A percentile compares a stretch with the other conserved stretches of the same genome.
Evolutionary conservation across 1,140 invertebrate species (phyloP).

Genomic region (Pomacea maculata): DNA sequence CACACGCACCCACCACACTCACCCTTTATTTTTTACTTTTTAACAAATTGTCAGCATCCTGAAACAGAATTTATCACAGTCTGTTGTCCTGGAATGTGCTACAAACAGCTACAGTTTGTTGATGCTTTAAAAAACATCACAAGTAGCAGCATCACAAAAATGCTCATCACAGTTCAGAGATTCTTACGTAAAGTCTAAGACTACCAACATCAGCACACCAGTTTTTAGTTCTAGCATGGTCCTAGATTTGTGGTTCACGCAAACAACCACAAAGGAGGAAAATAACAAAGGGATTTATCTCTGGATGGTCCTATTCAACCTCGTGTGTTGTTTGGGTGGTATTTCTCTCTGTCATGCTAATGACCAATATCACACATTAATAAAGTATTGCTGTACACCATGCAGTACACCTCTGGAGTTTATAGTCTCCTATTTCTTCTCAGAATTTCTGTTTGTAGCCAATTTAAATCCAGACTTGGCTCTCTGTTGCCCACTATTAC

Average conservation of each 20-base stretch:
- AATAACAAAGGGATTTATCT: neutral
- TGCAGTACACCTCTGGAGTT: too few relatives aligned
- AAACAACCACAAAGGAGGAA: too few relatives aligned
- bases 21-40: neutral
- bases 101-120: neutral
- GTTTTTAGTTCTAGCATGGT: too few relatives aligned
- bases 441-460: neutral
- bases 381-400: neutral
- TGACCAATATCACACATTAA: neutral
- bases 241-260: too few relatives aligned
- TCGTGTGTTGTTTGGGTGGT: neutral
- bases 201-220: too few relatives aligned
- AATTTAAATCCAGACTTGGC: slow-evolving; percentile 10
- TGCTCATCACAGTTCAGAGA: neutral
- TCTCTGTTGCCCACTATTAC: neutral
- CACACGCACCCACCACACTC: too few relatives aligned
- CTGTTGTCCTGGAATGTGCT: too few relatives aligned
- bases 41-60: too few relatives aligned
- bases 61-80: too few relatives aligned
- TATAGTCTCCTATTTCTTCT: neutral
- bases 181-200: neutral
- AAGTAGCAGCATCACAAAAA: neutral
- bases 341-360: neutral
- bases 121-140: neutral
- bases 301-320: neutral